Evolutionary conservation across 2,888 invertebrate species (phyloP), one percentile per base, ranked within the genome.

Genomic region (Uropetala carovei): DNA sequence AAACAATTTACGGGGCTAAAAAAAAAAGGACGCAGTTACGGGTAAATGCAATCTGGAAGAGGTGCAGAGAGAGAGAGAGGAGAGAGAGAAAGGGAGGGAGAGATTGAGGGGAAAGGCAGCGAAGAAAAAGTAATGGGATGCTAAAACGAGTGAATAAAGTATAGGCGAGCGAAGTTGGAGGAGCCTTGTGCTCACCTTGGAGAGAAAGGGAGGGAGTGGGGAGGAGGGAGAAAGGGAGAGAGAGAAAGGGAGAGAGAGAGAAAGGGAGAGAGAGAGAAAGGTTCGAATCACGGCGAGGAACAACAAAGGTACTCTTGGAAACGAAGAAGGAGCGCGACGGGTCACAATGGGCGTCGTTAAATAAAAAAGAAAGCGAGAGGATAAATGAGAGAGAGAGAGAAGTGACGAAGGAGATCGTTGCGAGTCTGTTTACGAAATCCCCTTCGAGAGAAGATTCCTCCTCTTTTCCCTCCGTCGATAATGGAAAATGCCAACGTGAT

Each of bases 401-500:
- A 13, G 27, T 75, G 75, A 27, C 22, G 75, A 27, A 64, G 64
- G 64, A 68, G 68, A 22, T 75, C 75, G 9, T 14, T 68, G n/a
- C 68, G 68, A 68, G n/a, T 18, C 22, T 75, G 75, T 75, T 75
- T 75, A 75, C 75, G 75, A 75, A 75, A 13, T 75, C 43, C 43
- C 43, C 43, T 43, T 43, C 22, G 75, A 75, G 75, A 7, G 10
- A 43, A 43, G 43, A 43, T 43, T 1, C 43, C 43, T 43, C 43
- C 5, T 43, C 43, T 43, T 43, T 43, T 18, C 16, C 16, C 64
- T n/a, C 18, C n/a, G 75, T 75, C 75, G 75, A 75, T 75, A 75
- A 75, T 75, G 75, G 75, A 22, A 75, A 75, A 75, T 22, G 75
- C 27, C 27, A 75, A 75, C 75, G 16, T 22, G 75, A 75, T 27